phyloP scores from a whole-genome alignment of 2,113 vertebrate genomes.

The Progne subis region DNA sequence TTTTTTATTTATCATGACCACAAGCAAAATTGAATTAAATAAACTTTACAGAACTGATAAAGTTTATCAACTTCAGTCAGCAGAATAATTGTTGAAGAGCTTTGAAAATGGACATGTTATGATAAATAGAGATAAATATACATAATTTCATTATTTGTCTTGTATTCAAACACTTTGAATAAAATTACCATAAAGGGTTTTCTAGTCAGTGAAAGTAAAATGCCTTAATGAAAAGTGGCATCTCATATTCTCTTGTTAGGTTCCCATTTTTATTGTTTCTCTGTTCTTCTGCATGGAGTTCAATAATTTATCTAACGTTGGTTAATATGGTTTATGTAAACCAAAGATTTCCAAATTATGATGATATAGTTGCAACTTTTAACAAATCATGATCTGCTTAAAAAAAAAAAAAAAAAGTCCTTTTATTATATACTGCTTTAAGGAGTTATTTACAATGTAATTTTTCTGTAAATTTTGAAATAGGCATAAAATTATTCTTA shows the following conservation, averaged over 20 bases:
- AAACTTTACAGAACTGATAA: slow-evolving; percentile 16
- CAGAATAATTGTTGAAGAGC: neutral
- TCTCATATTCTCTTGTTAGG: neutral
- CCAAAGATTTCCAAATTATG: neutral
- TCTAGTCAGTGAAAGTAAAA: neutral
- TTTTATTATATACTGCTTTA: neutral
- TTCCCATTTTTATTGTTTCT: neutral
- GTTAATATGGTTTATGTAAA: neutral
- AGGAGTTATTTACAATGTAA: neutral
- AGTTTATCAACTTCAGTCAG: neutral
- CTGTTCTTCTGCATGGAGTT: neutral
- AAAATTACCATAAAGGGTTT: neutral
- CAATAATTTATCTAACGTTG: neutral
- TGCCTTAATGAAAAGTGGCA: neutral
- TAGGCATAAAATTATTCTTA: neutral
- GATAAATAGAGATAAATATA: neutral
- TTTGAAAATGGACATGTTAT: neutral
- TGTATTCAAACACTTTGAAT: neutral
- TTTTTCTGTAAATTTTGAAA: neutral
- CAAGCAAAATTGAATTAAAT: neutral
- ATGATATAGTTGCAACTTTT: neutral
- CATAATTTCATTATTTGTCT: neutral
- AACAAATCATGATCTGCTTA: neutral
- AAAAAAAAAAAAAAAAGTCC: neutral
- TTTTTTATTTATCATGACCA: neutral